Percentiles rank a stretch among this genome's conserved stretches.
These are phyloP conservation scores for Rousettus leschenaultii DNA, from an alignment of 2,113 vertebrate genomes.

Conservation along the genomic window DNA sequence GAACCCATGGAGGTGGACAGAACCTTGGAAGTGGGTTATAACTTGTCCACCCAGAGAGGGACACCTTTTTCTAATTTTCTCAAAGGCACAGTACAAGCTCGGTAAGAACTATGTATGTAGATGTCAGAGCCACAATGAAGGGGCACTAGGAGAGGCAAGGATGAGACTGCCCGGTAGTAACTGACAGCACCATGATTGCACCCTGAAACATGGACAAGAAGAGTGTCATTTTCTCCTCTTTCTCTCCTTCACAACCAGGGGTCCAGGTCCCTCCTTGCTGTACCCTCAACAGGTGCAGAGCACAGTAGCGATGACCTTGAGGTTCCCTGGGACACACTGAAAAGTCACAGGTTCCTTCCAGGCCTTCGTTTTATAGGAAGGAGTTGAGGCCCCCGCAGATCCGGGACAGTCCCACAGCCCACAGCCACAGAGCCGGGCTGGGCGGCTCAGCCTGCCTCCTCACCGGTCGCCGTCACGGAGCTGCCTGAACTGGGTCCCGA, in stretches of 20 bases:
- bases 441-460: background rate
- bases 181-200: background rate
- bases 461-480: conserved; percentile 87
- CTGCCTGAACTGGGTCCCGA: conserved; percentile 87
- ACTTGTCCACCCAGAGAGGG: background rate
- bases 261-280: background rate
- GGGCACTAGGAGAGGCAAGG: background rate
- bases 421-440: accelerated
- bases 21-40: background rate
- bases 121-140: background rate
- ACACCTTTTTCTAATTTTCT: background rate
- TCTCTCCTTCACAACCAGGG: background rate
- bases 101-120: background rate
- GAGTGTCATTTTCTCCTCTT: background rate
- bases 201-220: background rate
- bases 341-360: background rate
- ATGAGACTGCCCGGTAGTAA: background rate
- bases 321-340: background rate
- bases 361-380: background rate
- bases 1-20: background rate
- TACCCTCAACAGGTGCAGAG: background rate
- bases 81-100: background rate
- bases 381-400: background rate
- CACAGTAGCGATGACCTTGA: background rate
- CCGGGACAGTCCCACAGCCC: background rate